phyloP scores from a whole-genome alignment of 2,888 invertebrate genomes.

The Drosophila pullipes region DNA sequence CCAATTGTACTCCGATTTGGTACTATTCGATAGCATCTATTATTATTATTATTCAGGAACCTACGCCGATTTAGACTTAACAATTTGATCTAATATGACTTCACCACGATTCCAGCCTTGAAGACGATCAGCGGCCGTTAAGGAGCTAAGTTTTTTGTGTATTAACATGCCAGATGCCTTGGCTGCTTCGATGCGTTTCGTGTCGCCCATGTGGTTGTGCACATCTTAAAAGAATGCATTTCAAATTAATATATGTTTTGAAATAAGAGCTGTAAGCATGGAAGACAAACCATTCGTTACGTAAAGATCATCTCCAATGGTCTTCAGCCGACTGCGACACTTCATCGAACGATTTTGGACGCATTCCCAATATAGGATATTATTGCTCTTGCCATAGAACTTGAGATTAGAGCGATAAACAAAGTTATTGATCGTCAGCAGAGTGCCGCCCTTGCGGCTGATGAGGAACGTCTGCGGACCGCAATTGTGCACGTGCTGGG shows the following conservation, averaged over 20 bases:
- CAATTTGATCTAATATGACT: slow-evolving; percentile 23
- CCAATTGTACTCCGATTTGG: slow-evolving; percentile 16
- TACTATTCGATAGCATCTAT: slow-evolving; percentile 18
- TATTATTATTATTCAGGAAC: slow-evolving; percentile 4
- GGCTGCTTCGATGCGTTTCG: slow-evolving; percentile 82
- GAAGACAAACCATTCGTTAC: slow-evolving; percentile 83
- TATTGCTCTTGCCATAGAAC: slow-evolving; percentile 82
- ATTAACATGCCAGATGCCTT: slow-evolving; percentile 82
- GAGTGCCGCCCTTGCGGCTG: slow-evolving; percentile 84
- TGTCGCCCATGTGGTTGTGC: slow-evolving; percentile 84
- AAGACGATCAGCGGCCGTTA: slow-evolving; percentile 70
- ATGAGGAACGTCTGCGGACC: slow-evolving; percentile 84
- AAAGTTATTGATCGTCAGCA: slow-evolving; percentile 84
- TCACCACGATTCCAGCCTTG: slow-evolving; percentile 56
- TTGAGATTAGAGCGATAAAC: slow-evolving; percentile 85
- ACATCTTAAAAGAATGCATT: slow-evolving; percentile 68
- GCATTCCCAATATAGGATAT: slow-evolving; percentile 86
- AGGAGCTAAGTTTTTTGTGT: slow-evolving; percentile 80
- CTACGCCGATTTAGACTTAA: slow-evolving; percentile 33
- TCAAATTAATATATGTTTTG: background rate
- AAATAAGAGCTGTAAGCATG: no score
- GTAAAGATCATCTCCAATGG: slow-evolving; percentile 84
- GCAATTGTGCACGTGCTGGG: slow-evolving; percentile 82
- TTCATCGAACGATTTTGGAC: slow-evolving; percentile 85
- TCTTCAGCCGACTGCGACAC: slow-evolving; percentile 85